Evolutionary conservation across 2,888 invertebrate genomes (phyloP), one percentile per base, ranked within the genome.

Genomic region (Calameuta idolon): DNA sequence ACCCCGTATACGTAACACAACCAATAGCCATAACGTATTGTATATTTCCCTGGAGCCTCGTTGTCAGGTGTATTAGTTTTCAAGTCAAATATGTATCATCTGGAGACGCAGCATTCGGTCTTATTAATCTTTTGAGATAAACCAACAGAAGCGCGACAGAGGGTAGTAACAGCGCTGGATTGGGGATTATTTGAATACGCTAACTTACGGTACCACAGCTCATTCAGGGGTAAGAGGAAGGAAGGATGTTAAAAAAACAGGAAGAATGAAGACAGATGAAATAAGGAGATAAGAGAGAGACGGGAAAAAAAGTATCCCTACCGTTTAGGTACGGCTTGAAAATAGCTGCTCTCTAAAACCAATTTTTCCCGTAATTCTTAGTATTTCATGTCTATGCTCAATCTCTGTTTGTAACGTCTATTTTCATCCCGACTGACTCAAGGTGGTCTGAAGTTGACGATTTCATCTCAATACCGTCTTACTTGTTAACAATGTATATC

Each of bases 11-110:
- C 5, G 55, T 55, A 15, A 23, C 15, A 23, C 55, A 55, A 9
- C 23, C 55, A 55, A 71, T 71, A 71, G 33, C 71, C 33, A 71
- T 33, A 34, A 33, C 31, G 12, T 71, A 31, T 71, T 31, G 11
- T 55, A 55, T 55, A 55, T 71, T 71, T 71, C 71, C 71, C 71
- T 11, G 71, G 33, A 34, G 71, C 12, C 71, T 71, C 71, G 71
- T 71, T 31, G 31, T 33, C 71, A 15, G 33, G 33, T 71, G 1
- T 31, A 71, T 71, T 71, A 71, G 71, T 31, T 71, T 71, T 30
- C 33, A 71, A 11, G 71, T 12, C 71, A 34, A 55, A 55, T 55
- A 55, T 55, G 55, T 23, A 34, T 71, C 31, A 71, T 33, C 71
- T 9, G 34, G 30, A 34, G 31, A 34, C 12, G 71, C 71, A 34